phyloP scores from a whole-genome alignment of 2,113 vertebrate species.

The Caloenas nicobarica region DNA sequence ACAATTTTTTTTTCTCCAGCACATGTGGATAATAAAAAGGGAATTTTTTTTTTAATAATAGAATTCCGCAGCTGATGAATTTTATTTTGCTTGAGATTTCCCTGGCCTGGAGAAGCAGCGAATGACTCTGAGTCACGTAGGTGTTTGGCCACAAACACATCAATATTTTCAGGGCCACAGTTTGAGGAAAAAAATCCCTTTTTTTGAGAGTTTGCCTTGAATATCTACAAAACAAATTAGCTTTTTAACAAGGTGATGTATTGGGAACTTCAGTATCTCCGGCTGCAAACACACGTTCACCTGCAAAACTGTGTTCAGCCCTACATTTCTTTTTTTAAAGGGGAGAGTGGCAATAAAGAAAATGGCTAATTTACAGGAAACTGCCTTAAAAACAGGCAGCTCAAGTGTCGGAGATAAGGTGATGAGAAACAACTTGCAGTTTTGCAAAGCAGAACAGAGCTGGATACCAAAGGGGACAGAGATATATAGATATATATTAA shows the following conservation, averaged over 20 bases:
- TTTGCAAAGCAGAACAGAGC: neutral
- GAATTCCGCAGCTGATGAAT: neutral
- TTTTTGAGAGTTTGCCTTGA: neutral
- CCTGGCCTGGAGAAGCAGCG: neutral
- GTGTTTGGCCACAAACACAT: neutral
- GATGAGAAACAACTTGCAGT: neutral
- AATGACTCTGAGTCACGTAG: neutral
- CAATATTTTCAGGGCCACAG: neutral
- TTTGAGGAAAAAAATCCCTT: neutral
- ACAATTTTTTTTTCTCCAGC: neutral
- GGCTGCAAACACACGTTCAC: neutral
- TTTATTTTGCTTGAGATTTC: neutral
- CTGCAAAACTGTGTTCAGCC: neutral
- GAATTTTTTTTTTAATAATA: neutral
- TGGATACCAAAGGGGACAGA: neutral
- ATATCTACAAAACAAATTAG: fast-evolving
- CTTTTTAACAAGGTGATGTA: fast-evolving
- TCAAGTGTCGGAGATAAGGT: neutral
- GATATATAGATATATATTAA: neutral
- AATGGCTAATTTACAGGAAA: neutral
- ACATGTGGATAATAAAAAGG: neutral
- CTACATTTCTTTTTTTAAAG: neutral
- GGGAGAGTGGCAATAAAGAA: neutral
- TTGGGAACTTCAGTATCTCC: fast-evolving
- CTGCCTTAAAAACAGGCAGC: neutral